Conservation (phyloP, 2,888 invertebrate genomes). For the Polymixis lichenea region DNA sequence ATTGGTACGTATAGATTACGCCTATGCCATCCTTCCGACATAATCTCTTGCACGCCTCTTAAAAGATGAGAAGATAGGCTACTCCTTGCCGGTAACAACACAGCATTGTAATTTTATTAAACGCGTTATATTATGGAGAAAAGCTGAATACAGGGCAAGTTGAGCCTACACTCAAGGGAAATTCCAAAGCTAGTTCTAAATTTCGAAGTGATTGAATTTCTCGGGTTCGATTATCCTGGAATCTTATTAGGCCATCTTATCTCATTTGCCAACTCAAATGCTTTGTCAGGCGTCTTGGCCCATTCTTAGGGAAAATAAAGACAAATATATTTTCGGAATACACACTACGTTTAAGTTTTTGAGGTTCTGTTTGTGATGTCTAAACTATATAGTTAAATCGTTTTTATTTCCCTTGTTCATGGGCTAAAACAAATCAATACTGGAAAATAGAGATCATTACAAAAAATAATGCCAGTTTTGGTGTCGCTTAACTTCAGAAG, state of each 20-base stretch:
- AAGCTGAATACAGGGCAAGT: constrained; percentile 44
- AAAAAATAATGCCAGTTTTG: no score
- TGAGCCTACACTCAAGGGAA: constrained; percentile 58
- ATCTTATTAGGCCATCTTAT: constrained; percentile 62
- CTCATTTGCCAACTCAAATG: constrained; percentile 54
- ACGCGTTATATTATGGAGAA: constrained; percentile 19
- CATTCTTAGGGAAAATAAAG: constrained; percentile 18
- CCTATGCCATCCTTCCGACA: constrained; percentile 4
- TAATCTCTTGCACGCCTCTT: constrained; percentile 28
- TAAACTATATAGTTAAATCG: neutral
- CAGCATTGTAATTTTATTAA: constrained; percentile 21
- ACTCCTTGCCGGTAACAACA: constrained; percentile 12
- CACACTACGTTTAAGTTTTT: neutral
- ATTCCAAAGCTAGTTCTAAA: constrained; percentile 60
- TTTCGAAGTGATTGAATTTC: constrained; percentile 67
- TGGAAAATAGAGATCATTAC: neutral
- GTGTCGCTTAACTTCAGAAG: no score
- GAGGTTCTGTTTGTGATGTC: neutral
- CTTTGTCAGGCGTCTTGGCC: constrained; percentile 39
- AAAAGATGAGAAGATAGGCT: constrained; percentile 2
- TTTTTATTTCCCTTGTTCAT: neutral
- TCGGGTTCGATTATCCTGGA: constrained; percentile 63
- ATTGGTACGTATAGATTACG: constrained; percentile 22
- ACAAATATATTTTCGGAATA: neutral
- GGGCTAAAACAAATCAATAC: neutral